A percentile compares a stretch with the other conserved stretches of the same genome.
Conservation (phyloP, 2,113 vertebrate species). For the Anguilla japonica region DNA sequence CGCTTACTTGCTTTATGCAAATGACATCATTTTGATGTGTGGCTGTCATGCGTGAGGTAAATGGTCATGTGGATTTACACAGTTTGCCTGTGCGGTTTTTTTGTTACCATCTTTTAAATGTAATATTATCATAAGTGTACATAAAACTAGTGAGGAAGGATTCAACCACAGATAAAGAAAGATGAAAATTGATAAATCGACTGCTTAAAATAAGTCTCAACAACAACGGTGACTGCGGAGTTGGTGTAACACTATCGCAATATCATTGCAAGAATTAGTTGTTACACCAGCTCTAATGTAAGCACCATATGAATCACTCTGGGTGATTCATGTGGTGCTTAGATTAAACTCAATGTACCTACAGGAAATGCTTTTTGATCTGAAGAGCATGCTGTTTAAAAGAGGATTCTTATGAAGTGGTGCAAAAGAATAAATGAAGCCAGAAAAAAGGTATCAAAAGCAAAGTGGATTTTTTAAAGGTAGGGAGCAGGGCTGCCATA, state of each 20-base stretch:
- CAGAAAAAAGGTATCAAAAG: not conserved
- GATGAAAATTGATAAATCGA: too few relatives aligned
- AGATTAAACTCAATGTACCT: not conserved
- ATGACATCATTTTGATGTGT: not conserved
- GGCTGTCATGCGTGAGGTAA: not conserved
- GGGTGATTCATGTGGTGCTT: not conserved
- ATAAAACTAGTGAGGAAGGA: too few relatives aligned
- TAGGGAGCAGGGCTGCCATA: not conserved
- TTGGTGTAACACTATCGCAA: too few relatives aligned
- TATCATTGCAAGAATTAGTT: too few relatives aligned
- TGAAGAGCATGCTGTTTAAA: not conserved
- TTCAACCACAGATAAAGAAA: too few relatives aligned
- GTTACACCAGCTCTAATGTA: too few relatives aligned
- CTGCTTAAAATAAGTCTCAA: too few relatives aligned
- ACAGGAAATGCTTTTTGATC: not conserved
- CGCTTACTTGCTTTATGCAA: not conserved
- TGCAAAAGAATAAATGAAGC: slow-evolving; percentile 2
- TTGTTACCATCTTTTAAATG: too few relatives aligned
- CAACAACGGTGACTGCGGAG: too few relatives aligned
- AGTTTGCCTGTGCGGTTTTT: too few relatives aligned
- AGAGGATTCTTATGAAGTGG: slow-evolving; percentile 9
- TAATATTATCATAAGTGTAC: too few relatives aligned
- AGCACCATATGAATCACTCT: too few relatives aligned
- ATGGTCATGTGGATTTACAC: not conserved
- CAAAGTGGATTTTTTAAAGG: slow-evolving; percentile 7